A percentile compares a stretch with the other conserved stretches of the same genome.
These are phyloP conservation scores for Philopedon plagiatum DNA, from an alignment of 2,888 invertebrate species.

Conservation along the genomic window DNA sequence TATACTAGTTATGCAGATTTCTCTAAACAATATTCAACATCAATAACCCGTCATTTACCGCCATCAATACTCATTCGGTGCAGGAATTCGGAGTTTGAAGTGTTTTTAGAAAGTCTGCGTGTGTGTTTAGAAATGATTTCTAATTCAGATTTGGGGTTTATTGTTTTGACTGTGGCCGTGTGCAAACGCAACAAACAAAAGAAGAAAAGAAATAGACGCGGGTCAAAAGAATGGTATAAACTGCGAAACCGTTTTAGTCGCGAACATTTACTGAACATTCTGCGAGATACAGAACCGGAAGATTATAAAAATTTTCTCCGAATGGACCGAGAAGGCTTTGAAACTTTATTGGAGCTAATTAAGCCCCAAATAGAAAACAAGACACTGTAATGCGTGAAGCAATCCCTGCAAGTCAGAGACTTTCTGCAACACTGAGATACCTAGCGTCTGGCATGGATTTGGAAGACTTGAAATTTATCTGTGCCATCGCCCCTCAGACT, in stretches of 20 bases:
- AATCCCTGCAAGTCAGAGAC: not conserved
- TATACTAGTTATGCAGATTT: too few species aligned
- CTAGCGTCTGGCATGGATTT: conserved; percentile 47
- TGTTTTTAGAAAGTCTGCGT: too few species aligned
- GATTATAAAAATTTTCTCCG: conserved; percentile 45
- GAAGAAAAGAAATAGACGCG: conserved; percentile 28
- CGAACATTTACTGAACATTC: conserved; percentile 43
- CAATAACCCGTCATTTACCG: too few species aligned
- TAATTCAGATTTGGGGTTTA: conserved; percentile 37
- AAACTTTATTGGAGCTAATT: conserved; percentile 40
- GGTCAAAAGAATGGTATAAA: conserved; percentile 41
- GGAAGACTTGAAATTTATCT: conserved; percentile 43
- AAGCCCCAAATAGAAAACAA: conserved; percentile 2
- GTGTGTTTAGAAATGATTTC: too few species aligned
- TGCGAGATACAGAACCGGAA: conserved; percentile 34
- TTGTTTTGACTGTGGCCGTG: conserved; percentile 21
- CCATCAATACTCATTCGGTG: too few species aligned
- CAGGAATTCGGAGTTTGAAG: too few species aligned
- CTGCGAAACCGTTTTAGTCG: conserved; percentile 46
- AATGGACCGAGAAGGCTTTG: conserved; percentile 41
- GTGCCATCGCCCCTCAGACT: conserved; percentile 46
- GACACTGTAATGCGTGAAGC: conserved; percentile 1
- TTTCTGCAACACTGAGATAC: conserved; percentile 23
- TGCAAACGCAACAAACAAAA: conserved; percentile 7
- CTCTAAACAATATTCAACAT: too few species aligned